Conservation (phyloP, 1,140 invertebrate species). For the Drosophila parvula region DNA sequence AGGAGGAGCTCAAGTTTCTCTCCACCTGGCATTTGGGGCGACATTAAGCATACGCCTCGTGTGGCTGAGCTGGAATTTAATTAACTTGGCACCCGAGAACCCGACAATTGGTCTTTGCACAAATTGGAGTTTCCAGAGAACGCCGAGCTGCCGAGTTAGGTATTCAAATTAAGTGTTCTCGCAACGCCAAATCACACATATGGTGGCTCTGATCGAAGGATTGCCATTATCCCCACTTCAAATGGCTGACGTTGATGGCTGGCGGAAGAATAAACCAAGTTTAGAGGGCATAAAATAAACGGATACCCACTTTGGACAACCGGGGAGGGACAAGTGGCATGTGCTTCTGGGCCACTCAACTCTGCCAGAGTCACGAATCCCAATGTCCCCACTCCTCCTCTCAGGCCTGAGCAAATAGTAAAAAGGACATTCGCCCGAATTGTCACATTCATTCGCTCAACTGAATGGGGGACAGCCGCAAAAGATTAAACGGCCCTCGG, state of each 20-base stretch:
- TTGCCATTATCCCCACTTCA: slow-evolving; percentile 35
- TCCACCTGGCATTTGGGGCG: slow-evolving; percentile 23
- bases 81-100: slow-evolving; percentile 27
- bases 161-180: slow-evolving; percentile 18
- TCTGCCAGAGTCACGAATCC: slow-evolving; percentile 22
- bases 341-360: slow-evolving; percentile 29
- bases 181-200: neutral
- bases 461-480: slow-evolving; percentile 25
- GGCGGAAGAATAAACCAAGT: slow-evolving; percentile 15
- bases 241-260: slow-evolving; percentile 36
- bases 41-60: slow-evolving; percentile 66
- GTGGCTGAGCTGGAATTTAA: slow-evolving; percentile 45
- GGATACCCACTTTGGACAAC: slow-evolving; percentile 8
- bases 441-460: slow-evolving; percentile 52
- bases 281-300: slow-evolving; percentile 27
- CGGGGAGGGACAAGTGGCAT: slow-evolving; percentile 26
- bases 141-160: neutral
- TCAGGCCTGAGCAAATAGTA: slow-evolving; percentile 43
- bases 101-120: slow-evolving; percentile 24
- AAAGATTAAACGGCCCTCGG: slow-evolving; percentile 45
- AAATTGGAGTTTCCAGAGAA: neutral
- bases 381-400: neutral
- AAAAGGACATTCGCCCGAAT: slow-evolving; percentile 65
- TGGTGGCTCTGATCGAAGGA: slow-evolving; percentile 6
- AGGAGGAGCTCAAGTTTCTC: slow-evolving; percentile 2